phyloP scores from a whole-genome alignment of 1,140 invertebrate genomes.

The Brachionus rubens region DNA sequence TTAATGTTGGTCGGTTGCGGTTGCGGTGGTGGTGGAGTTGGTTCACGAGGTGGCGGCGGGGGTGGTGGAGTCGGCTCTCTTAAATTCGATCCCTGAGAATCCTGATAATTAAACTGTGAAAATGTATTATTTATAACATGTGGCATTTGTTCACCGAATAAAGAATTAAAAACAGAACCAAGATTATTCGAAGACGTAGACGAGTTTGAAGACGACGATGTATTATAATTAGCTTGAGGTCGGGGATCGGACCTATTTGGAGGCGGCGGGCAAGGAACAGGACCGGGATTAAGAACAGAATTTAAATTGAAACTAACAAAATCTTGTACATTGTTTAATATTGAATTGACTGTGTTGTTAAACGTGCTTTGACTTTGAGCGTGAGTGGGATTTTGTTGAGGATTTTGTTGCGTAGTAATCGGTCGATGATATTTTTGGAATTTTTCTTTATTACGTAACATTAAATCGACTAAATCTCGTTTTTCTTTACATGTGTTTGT shows the following conservation, averaged over 20 bases:
- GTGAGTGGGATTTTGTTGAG: conserved; percentile 25
- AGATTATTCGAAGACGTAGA: neutral
- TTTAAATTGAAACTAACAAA: conserved; percentile 37
- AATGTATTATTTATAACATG: neutral
- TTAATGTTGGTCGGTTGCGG: neutral
- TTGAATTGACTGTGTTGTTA: conserved; percentile 1
- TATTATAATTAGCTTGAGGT: conserved; percentile 1
- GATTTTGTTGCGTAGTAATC: neutral
- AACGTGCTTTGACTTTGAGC: conserved; percentile 1
- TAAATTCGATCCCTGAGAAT: too few relatives aligned
- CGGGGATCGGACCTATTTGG: neutral
- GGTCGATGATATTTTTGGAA: neutral
- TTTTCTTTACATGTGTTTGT: conserved; percentile 56
- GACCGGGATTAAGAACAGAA: neutral
- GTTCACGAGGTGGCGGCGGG: neutral
- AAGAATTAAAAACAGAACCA: neutral
- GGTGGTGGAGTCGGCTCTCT: neutral
- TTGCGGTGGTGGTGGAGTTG: neutral
- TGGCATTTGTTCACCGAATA: neutral
- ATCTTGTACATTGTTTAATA: conserved; percentile 42
- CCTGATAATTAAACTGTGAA: conserved; percentile 4
- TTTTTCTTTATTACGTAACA: conserved; percentile 51
- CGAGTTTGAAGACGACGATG: conserved; percentile 21
- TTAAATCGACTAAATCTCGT: conserved; percentile 56
- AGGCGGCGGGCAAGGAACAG: conserved; percentile 32